phyloP scores from a whole-genome alignment of 2,113 vertebrate species.

The Oreochromis niloticus region DNA sequence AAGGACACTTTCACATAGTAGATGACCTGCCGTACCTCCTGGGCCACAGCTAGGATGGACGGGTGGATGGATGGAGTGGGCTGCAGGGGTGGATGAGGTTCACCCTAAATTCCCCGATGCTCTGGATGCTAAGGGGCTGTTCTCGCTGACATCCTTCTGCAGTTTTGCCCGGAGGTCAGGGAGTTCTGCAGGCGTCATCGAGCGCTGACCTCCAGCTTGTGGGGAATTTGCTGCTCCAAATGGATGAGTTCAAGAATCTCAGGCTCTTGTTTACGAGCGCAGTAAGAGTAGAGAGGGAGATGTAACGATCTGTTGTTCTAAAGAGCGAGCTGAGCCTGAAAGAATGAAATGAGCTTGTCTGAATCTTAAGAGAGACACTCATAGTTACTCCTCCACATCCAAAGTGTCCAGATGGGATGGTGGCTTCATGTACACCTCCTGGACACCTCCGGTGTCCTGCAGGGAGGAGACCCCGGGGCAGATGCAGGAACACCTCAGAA shows the following conservation, averaged over 20 bases:
- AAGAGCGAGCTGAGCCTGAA: background rate
- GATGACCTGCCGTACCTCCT: background rate
- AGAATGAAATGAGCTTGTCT: background rate
- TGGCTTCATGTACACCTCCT: background rate
- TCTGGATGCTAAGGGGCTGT: background rate
- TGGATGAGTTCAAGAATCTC: background rate
- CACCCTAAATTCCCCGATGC: background rate
- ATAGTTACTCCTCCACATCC: background rate
- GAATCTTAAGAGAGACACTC: background rate
- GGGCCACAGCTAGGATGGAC: background rate
- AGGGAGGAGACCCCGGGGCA: background rate
- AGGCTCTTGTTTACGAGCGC: background rate
- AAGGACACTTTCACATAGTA: background rate
- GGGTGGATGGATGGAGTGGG: background rate
- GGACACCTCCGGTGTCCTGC: background rate
- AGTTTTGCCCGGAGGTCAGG: background rate
- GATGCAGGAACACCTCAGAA: background rate
- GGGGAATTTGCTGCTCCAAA: background rate
- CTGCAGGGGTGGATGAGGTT: background rate
- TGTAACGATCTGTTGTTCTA: background rate
- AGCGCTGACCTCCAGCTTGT: background rate
- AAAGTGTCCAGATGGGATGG: background rate
- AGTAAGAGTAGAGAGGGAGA: background rate
- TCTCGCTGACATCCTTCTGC: background rate
- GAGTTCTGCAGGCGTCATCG: background rate